Percentiles rank a stretch among this genome's conserved stretches.
Evolutionary conservation across 1,140 invertebrate genomes (phyloP).

Genomic region (Goniozus legneri): DNA sequence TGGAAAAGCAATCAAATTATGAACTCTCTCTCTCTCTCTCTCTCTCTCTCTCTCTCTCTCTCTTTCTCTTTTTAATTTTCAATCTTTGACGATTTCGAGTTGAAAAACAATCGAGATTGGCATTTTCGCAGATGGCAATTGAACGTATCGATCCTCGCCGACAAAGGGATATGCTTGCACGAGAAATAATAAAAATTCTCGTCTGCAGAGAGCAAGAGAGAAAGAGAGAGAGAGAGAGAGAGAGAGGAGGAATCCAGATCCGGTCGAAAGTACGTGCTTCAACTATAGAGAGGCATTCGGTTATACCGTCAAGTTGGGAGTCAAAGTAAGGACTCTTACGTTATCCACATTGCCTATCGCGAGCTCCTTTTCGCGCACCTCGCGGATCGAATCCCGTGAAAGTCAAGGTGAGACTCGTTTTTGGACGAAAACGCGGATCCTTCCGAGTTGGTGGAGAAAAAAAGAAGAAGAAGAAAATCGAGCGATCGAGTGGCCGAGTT

Average conservation of each 20-base stretch:
- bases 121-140: too few species aligned
- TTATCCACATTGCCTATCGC: conserved; percentile 13
- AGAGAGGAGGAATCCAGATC: conserved; percentile 42
- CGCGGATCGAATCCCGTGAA: not conserved
- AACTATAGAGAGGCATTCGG: conserved; percentile 41
- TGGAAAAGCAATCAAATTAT: too few species aligned
- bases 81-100: too few species aligned
- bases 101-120: too few species aligned
- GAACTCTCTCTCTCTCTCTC: too few species aligned
- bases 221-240: conserved; percentile 9
- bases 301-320: conserved; percentile 35
- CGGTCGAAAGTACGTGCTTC: conserved; percentile 39
- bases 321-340: conserved; percentile 47
- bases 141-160: too few species aligned
- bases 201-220: not conserved
- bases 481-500: too few species aligned
- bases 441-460: not conserved
- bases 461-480: not conserved
- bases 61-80: too few species aligned
- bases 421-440: not conserved
- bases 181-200: too few species aligned
- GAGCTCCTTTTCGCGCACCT: not conserved
- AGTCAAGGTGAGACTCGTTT: not conserved
- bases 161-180: too few species aligned
- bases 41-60: too few species aligned